Base-by-base conservation (phyloP, 2,113 vertebrate genomes). In the Enhydra lutris region DNA sequence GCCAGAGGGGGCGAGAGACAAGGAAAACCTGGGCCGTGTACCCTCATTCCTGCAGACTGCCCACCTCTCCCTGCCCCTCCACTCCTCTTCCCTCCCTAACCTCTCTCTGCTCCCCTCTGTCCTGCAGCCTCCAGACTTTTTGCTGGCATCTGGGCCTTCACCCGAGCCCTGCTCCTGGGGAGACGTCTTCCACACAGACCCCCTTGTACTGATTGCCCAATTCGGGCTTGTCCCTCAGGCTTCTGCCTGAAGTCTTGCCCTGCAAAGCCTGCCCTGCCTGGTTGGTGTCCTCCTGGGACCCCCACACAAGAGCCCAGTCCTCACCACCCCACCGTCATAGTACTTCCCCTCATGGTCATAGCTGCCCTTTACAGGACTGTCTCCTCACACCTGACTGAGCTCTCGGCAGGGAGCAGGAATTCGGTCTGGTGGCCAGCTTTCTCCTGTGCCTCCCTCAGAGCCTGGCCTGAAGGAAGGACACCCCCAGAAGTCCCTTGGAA, bases 401-500 rank as follows among this genome's bases (percentile, higher is more conserved):
- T n/a, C 24, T n/a, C 0, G 31, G 1, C 0, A 2, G 74, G n/a
- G 23, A 79, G 6, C 39, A 0, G 29, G 45, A 11, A 21, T 13
- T 18, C 36, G 7, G 6, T 50, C 34, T 15, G 23, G 2, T 17
- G 7, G 17, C n/a, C 3, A 0, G 6, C 23, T 12, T 57, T 57
- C 67, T 18, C 23, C 45, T 20, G n/a, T 42, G 12, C 67, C 31
- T 34, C 9, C 74, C 59, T 7, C 12, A 29, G 14, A 24, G 73
- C 20, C 45, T 7, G 2, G 29, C 61, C 15, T 36, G 52, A 50
- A 61, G 80, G 29, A 83, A 57, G 57, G 63, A 67, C 4, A 13
- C 45, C 50, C 52, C 65, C 42, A 50, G 65, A 12, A 17, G 15
- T 24, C 15, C 14, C 1, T 26, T 0, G 2, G 67, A 21, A 36